phyloP scores from a whole-genome alignment of 2,888 invertebrate genomes.

The Pantelozetes paolii region DNA sequence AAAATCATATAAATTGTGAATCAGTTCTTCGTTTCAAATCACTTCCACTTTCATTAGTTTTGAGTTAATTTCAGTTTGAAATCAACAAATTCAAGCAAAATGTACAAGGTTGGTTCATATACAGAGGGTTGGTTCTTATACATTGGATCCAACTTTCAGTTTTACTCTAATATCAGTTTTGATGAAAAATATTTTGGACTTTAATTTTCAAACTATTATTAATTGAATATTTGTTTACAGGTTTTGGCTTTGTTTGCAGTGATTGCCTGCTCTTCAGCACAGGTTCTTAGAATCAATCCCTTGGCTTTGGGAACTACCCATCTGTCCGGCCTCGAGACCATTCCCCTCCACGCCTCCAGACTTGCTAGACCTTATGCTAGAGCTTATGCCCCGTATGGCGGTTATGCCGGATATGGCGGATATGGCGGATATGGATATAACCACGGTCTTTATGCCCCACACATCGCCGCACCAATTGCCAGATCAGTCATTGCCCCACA shows the following conservation, averaged over 20 bases:
- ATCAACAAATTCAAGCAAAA: neutral
- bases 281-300: neutral
- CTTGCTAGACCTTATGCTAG: neutral
- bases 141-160: neutral
- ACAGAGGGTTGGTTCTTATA: neutral
- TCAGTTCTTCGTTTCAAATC: neutral
- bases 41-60: neutral
- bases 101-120: constrained; percentile 14
- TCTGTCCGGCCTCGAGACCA: neutral
- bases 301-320: neutral
- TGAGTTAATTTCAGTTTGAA: neutral
- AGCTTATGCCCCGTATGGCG: neutral
- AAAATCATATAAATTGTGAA: constrained; percentile 20
- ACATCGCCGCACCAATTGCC: neutral
- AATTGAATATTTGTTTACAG: neutral
- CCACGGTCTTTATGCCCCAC: too few species aligned
- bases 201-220: neutral
- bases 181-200: neutral
- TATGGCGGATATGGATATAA: too few species aligned
- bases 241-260: constrained; percentile 1
- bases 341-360: neutral
- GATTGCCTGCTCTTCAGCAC: neutral
- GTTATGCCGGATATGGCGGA: too few species aligned
- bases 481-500: neutral
- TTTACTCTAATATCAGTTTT: too few species aligned